Evolutionary conservation across 1,140 invertebrate species (phyloP).

Genomic region (Trichogramma pretiosum): DNA sequence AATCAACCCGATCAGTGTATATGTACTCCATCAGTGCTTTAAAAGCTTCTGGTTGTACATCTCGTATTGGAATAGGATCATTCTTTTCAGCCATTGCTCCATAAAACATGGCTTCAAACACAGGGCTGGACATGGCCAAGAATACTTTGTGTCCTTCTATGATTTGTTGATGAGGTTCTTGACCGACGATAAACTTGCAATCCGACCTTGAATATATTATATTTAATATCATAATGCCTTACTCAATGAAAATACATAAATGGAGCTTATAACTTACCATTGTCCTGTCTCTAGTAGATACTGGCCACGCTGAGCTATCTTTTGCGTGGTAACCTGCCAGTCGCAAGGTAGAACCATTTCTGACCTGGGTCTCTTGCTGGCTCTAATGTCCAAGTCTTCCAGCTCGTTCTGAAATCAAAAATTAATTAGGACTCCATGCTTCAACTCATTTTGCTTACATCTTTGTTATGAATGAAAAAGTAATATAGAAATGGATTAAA

Average conservation of each 20-base stretch:
- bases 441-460: too few species aligned
- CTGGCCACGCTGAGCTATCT: conserved; percentile 58
- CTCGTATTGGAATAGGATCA: conserved; percentile 66
- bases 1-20: conserved; percentile 69
- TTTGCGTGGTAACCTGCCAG: conserved; percentile 64
- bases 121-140: conserved; percentile 74
- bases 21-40: conserved; percentile 71
- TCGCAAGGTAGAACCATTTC: conserved; percentile 46
- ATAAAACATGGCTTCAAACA: conserved; percentile 75
- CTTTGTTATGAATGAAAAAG: too few species aligned
- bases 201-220: conserved; percentile 43
- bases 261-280: conserved; percentile 46
- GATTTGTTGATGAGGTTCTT: conserved; percentile 62
- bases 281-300: conserved; percentile 64
- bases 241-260: neutral
- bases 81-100: conserved; percentile 57
- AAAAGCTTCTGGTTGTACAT: conserved; percentile 78
- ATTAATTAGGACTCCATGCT: too few species aligned
- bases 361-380: too few species aligned
- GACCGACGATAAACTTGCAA: conserved; percentile 72
- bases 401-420: too few species aligned
- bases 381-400: too few species aligned
- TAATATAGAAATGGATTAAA: too few species aligned
- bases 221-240: neutral
- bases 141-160: conserved; percentile 71